Base-by-base conservation (phyloP, 2,113 vertebrate genomes). In the Cynopterus brachyotis region DNA sequence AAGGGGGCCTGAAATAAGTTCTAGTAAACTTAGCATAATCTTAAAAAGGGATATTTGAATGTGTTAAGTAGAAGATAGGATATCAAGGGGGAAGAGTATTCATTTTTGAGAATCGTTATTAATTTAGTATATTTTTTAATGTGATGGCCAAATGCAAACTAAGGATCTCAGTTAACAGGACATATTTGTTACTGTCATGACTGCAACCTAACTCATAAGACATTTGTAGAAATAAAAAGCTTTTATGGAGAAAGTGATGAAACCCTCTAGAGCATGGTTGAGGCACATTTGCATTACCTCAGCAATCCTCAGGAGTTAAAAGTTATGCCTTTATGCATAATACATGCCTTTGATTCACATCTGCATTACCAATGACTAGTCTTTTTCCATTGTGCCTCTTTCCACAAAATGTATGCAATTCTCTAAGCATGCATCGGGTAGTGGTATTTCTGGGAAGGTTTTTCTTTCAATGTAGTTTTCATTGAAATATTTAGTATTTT, bases 291-390 rank as follows among this genome's bases (percentile, higher is more conserved):
- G 80, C 0, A 0, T 91, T 76, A 42, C 24, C 8, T 20, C 16
- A 26, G 59, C 5, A 75, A 55, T 67, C 53, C 66, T 85, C 64
- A 81, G 80, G 28, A 37, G 53, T 91, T 84, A 87, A 40, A 82
- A 84, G 73, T 90, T 91, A 84, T 40, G 53, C 24, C 12, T 86
- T 92, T 81, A 92, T 96, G 30, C 53, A 81, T 83, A 93, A 88
- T 76, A 73, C 26, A 94, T 87, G 32, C 6, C 6, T 95, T 75
- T 92, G 84, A 57, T 35, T 92, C 84, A 40, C 88, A 81, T 92
- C 79, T 53, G 19, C 64, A 40, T 91, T 60, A 88, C n/a, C 32
- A 16, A 64, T 32, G 83, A 45, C 47, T 69, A 67, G 16, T 72
- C 72, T 45, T 69, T 79, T 91, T 70, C 35, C 60, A 40, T 0